phyloP scores from a whole-genome alignment of 2,888 invertebrate genomes.

The Melanophora roralis region DNA sequence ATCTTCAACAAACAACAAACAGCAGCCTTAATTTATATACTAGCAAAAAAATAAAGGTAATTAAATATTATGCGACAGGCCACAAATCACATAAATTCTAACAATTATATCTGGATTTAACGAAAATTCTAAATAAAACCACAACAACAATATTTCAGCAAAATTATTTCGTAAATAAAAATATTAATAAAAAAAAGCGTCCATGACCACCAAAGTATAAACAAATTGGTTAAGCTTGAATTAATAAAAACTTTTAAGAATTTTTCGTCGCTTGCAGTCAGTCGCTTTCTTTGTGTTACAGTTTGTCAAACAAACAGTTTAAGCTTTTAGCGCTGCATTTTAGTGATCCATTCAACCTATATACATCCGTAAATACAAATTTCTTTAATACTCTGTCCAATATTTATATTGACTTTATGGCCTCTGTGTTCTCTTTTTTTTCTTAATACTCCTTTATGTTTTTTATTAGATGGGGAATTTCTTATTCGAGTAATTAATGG shows the following conservation, averaged over 20 bases:
- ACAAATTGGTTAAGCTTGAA: too few species aligned
- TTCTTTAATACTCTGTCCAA: not conserved
- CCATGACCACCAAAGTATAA: too few species aligned
- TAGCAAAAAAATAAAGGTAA: not conserved
- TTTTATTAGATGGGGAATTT: constrained; percentile 13
- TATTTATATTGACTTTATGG: constrained; percentile 1
- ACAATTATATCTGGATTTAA: too few species aligned
- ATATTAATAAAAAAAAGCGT: too few species aligned
- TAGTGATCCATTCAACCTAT: not conserved
- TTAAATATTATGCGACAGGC: not conserved
- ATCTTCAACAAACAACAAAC: too few species aligned
- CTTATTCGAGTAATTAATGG: constrained; percentile 12
- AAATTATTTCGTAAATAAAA: too few species aligned
- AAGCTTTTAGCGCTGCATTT: not conserved
- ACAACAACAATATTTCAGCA: too few species aligned
- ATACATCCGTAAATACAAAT: too few species aligned
- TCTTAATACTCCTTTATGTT: not conserved
- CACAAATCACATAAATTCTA: not conserved
- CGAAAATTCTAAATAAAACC: too few species aligned
- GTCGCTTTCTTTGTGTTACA: not conserved
- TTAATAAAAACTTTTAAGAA: not conserved
- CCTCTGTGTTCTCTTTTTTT: not conserved
- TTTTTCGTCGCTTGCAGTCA: not conserved
- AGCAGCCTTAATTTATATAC: not conserved
- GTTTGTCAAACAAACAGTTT: not conserved